Base-by-base conservation (phyloP, 2,888 invertebrate genomes). In the Notocelia uddmanniana region DNA sequence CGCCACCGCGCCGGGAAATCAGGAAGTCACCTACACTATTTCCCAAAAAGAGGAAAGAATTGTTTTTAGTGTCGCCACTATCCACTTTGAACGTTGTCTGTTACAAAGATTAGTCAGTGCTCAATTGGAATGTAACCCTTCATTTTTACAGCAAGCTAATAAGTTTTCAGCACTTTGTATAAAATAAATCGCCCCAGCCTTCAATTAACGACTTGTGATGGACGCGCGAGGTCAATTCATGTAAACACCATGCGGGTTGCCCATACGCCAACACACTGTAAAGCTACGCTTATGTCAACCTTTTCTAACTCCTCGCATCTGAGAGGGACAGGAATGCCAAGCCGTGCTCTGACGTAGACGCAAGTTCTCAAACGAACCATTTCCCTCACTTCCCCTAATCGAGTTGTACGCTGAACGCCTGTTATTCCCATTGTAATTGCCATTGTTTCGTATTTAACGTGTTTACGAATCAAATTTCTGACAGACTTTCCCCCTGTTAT, bases 141-240 rank as follows among this genome's bases (percentile, higher is more conserved):
- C 18, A 18, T 11, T 19, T 21, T 52, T 21, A 52, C 15, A 21
- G 50, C 10, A 3, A 13, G 5, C 1, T 48, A 48, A 13, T 13
- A 18, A 13, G 31, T 19, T 62, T 50, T 63, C 19, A 63, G 34
- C 15, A 31, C 15, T 19, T 62, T 50, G 21, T 63, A 52, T 11
- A 26, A 68, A 23, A 48, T 50, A 59, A 37, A 58, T 58, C 58
- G 48, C 19, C 48, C 37, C 68, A 31, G 48, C 67, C 57, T 67
- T 67, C 59, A 68, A 50, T 59, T 68, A 68, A 37, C 68, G 68
- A 23, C 34, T 50, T 13, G 68, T 66, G 68, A 52, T 68, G 68
- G 59, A 18, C 58, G 57, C 18, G n/a, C 68, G 68, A 59, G 68
- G 68, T 59, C 68, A 59, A 37, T 3, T 59, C n/a, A 18, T 37